Evolutionary conservation across 2,797 vertebrate genomes (phyloP).

Genomic region (Notoglanidium macrostoma): DNA sequence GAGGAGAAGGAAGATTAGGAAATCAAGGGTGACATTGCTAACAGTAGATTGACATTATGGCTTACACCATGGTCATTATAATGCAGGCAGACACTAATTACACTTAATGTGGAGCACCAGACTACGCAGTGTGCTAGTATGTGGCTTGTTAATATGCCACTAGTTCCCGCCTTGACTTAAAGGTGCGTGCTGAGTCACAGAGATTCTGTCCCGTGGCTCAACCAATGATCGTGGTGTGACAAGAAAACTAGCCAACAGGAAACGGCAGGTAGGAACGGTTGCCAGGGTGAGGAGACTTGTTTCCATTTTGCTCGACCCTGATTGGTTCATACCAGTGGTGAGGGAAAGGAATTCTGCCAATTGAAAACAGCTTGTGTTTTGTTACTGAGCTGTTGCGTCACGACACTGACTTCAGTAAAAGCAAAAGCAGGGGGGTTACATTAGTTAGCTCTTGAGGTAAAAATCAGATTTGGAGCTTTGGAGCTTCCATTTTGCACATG

Average conservation of each 20-base stretch:
- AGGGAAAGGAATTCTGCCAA: conserved; percentile 75
- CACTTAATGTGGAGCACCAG: neutral
- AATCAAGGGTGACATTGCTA: neutral
- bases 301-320: conserved; percentile 64
- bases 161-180: conserved; percentile 47
- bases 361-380: conserved; percentile 78
- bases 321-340: conserved; percentile 66
- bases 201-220: conserved; percentile 57
- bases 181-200: conserved; percentile 54
- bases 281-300: conserved; percentile 69
- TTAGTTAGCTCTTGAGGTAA: neutral
- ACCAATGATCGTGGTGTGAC: conserved; percentile 52
- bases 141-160: neutral
- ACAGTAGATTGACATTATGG: neutral
- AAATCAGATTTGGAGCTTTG: neutral
- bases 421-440: neutral
- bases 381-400: conserved; percentile 73
- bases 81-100: neutral
- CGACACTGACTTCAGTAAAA: conserved; percentile 54
- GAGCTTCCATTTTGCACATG: neutral
- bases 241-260: conserved; percentile 61
- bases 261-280: conserved; percentile 70
- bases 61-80: neutral
- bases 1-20: neutral
- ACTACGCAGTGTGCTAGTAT: neutral